Percentiles rank a stretch among this genome's conserved stretches.
Evolutionary conservation across 2,113 vertebrate species (phyloP).

Genomic region (Gila orcuttii): DNA sequence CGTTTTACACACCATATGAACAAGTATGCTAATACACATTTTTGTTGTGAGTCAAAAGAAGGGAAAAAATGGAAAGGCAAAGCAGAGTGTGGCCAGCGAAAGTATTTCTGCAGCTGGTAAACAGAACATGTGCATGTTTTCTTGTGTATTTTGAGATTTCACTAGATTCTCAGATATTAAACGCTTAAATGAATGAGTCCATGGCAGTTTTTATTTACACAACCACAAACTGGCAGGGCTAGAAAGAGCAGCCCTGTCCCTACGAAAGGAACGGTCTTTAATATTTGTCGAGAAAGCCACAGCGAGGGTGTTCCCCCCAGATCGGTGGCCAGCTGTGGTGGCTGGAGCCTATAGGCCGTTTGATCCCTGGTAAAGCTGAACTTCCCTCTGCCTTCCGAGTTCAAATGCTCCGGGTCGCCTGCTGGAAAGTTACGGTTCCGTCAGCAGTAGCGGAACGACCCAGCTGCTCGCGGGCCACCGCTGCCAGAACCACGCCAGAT

Average conservation of each 20-base stretch:
- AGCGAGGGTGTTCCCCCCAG: constrained; percentile 78
- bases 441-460: constrained; percentile 50
- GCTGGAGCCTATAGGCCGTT: constrained; percentile 69
- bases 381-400: constrained; percentile 39
- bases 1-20: background rate
- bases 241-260: constrained; percentile 70
- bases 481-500: constrained; percentile 64
- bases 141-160: constrained; percentile 62
- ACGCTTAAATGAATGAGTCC: constrained; percentile 65
- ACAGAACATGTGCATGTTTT: constrained; percentile 52
- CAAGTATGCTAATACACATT: constrained; percentile 52
- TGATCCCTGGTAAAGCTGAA: constrained; percentile 76
- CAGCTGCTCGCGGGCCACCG: constrained; percentile 66
- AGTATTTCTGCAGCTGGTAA: constrained; percentile 56
- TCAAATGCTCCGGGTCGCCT: constrained; percentile 55
- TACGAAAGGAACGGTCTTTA: constrained; percentile 79
- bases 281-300: constrained; percentile 82
- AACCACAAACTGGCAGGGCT: constrained; percentile 70
- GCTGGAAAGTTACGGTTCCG: constrained; percentile 61
- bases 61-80: constrained; percentile 27
- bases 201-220: constrained; percentile 67
- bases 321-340: constrained; percentile 71
- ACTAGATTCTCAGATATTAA: constrained; percentile 67
- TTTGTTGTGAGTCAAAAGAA: constrained; percentile 12
- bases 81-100: constrained; percentile 26